Base-by-base conservation (phyloP, 2,888 invertebrate genomes). In the Dendrolimus houi region DNA sequence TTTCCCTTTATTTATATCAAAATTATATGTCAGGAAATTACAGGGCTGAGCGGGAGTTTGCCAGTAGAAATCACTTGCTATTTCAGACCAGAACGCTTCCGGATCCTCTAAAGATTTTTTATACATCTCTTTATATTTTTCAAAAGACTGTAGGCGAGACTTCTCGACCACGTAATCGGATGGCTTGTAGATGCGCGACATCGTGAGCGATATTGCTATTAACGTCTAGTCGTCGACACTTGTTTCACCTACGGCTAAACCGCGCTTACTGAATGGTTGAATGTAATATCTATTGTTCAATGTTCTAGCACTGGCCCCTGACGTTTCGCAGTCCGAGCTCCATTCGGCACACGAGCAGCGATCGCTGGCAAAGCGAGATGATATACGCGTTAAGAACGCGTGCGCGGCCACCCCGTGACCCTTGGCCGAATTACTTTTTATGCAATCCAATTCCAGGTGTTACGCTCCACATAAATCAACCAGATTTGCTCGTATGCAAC, bases 11-110 rank as follows among this genome's bases (percentile, higher is more conserved):
- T 92, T 93, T 55, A 95, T 83, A 83, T 99, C 95, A 79, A 99
- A 99, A 86, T 99, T 99, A 85, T 96, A 98, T 12, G 95, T 94
- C 71, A 96, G 92, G 77, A 98, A 97, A 68, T 95, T 94, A 59
- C 94, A 94, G 59, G 93, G 91, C 64, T 95, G 93, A 56, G 94
- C 93, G 55, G 94, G 93, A 40, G 94, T 94, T 79, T 97, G 96
- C 97, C 98, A 99, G 82, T 97, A 94, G 77, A 99, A 98, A 78
- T 98, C 95, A 68, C 95, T 94, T n/a, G 97, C 96, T 66, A 99
- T 95, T 69, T 96, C 94, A 41, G 94, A 94, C 99, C 99, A 99
- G 85, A 99, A 99, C 59, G 93, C 93, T 67, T 95, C 95, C 0
- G 99, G 98, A 74, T 97, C 93, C 57, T 97, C 95, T 62, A 99